Conservation (phyloP, 2,113 vertebrate genomes). For the Hypocryptadius cinnamomeus region DNA sequence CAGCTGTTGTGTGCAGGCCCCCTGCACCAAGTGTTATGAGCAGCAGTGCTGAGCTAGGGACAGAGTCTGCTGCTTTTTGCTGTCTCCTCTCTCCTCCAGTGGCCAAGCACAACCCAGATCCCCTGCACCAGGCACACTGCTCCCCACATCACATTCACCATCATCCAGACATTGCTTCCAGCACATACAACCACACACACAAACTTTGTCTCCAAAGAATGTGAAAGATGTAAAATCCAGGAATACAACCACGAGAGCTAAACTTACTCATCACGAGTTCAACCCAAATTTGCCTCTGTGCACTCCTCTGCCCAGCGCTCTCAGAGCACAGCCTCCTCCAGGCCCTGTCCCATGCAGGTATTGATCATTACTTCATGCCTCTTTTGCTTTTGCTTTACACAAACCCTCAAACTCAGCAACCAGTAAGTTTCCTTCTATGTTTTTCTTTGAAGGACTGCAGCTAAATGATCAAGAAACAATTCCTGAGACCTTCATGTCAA, state of each 20-base stretch:
- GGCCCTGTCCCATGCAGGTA: not conserved
- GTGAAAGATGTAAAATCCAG: constrained; percentile 8
- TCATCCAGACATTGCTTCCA: not conserved
- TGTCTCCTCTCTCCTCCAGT: not conserved
- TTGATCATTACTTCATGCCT: not conserved
- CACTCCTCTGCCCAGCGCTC: not conserved
- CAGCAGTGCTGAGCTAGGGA: not conserved
- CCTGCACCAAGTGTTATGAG: not conserved
- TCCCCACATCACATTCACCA: not conserved
- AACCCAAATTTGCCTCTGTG: not conserved
- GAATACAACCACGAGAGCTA: not conserved
- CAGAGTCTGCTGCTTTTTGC: not conserved
- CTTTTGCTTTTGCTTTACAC: not conserved
- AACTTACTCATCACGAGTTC: not conserved
- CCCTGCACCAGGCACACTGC: not conserved
- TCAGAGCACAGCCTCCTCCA: not conserved
- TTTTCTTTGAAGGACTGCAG: not conserved
- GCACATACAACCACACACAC: constrained; percentile 7
- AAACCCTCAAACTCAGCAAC: not conserved
- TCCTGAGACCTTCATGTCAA: not conserved
- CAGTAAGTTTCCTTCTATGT: not conserved
- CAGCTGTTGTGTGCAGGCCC: not conserved
- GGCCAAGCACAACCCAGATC: not conserved
- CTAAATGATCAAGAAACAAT: not conserved
- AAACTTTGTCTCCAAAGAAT: not conserved